phyloP scores from a whole-genome alignment of 2,888 invertebrate species.

The Xylota segnis region DNA sequence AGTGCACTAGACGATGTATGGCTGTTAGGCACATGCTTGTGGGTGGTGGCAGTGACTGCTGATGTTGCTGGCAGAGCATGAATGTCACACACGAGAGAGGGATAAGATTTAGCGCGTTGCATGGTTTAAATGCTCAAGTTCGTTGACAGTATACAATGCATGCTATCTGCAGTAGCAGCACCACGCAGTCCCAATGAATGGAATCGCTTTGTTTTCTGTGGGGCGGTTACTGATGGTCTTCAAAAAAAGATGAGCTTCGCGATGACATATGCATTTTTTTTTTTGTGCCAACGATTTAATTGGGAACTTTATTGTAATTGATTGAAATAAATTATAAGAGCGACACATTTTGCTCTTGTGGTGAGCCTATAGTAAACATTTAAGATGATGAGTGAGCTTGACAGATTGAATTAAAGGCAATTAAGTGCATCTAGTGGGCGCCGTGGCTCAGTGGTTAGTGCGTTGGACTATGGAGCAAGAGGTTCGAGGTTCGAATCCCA shows the following conservation, averaged over 20 bases:
- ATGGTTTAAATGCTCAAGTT: slow-evolving; percentile 70
- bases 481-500: too few species aligned
- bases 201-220: slow-evolving; percentile 53
- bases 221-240: slow-evolving; percentile 34
- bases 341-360: too few species aligned
- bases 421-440: too few species aligned
- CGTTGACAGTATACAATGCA: slow-evolving; percentile 75
- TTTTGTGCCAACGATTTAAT: slow-evolving; percentile 13
- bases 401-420: too few species aligned
- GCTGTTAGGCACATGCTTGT: slow-evolving; percentile 16
- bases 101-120: slow-evolving; percentile 65
- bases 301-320: slow-evolving; percentile 21
- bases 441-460: too few species aligned
- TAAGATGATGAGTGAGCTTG: too few species aligned
- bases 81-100: slow-evolving; percentile 57
- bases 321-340: not conserved
- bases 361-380: too few species aligned
- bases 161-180: slow-evolving; percentile 60
- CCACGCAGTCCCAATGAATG: slow-evolving; percentile 54
- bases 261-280: slow-evolving; percentile 42
- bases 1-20: slow-evolving; percentile 72
- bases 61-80: slow-evolving; percentile 54
- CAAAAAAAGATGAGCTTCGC: slow-evolving; percentile 44
- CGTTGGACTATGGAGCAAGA: too few species aligned
- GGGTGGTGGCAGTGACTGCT: slow-evolving; percentile 6